Base-by-base conservation (phyloP, 2,888 invertebrate genomes). In the Agriopis marginaria region DNA sequence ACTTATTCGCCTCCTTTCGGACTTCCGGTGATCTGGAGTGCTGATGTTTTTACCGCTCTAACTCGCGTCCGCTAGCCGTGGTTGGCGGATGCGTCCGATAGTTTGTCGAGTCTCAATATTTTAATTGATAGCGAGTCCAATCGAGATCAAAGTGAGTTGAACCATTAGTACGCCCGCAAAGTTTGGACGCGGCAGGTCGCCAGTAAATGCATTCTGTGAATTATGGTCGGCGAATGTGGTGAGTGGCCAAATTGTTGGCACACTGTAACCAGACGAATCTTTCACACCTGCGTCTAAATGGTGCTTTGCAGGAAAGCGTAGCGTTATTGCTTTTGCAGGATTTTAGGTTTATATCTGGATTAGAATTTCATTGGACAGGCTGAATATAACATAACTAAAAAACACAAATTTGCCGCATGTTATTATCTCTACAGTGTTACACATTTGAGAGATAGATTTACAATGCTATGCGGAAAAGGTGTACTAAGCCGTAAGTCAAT, bases 201-300 rank as follows among this genome's bases (percentile, higher is more conserved):
- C 68, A 75, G 82, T 83, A 87, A 89, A 89, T 89, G 89, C 87
- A 89, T 89, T 90, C 89, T 82, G 86, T 87, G 89, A 90, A 86
- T 89, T 89, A 91, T 89, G 84, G 77, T 76, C 78, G 60, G 75
- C 74, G 79, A 84, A 87, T 86, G 87, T 86, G 89, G 87, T 85
- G 87, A 87, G 81, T 85, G 82, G 82, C 81, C 83, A 84, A 88
- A 88, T 89, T 77, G 82, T 81, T 82, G 80, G 81, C 79, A 63
- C 78, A 50, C 60, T 71, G 74, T 76, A 72, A 77, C 78, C 78
- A 75, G 76, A 77, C 66, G 75, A 78, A 81, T 82, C 78, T 77
- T 77, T 81, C 76, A 77, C 86, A 88, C 85, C 85, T 85, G 86
- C 59, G 77, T 71, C 73, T 72, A 68, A 69, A 58, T 39, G 58